phyloP scores from a whole-genome alignment of 2,888 invertebrate species.

The Lepidocyrtinus sp. region DNA sequence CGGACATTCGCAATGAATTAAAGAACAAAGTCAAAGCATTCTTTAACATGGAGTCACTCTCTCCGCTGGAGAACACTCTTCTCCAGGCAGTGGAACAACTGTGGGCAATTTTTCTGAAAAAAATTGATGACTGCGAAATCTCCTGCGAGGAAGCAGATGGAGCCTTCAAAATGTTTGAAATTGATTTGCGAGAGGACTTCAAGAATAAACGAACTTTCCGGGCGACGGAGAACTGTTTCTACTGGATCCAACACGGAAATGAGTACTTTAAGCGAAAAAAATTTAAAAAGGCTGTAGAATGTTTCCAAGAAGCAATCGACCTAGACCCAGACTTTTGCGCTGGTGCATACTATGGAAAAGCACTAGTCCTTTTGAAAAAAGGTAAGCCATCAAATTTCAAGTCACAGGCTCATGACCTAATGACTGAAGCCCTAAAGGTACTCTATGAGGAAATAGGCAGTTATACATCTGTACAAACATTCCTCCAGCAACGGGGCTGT shows the following conservation, averaged over 20 bases:
- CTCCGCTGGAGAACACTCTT: not conserved
- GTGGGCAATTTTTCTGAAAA: conserved; percentile 52
- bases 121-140: conserved; percentile 41
- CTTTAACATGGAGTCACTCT: not conserved
- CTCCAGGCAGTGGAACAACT: conserved; percentile 47
- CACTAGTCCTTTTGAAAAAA: not conserved
- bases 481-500: conserved; percentile 10
- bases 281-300: conserved; percentile 10
- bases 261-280: conserved; percentile 13
- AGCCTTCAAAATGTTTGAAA: conserved; percentile 15
- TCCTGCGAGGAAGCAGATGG: not conserved
- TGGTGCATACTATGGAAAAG: conserved; percentile 20
- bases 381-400: not conserved
- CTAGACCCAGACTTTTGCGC: conserved; percentile 38
- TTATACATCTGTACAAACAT: not conserved
- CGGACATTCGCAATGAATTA: conserved; percentile 3
- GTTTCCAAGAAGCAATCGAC: conserved; percentile 34
- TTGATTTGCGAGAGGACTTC: too few relatives aligned
- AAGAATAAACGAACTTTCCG: not conserved
- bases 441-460: conserved; percentile 34
- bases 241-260: conserved; percentile 41
- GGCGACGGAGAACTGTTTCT: conserved; percentile 20
- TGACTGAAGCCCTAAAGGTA: not conserved
- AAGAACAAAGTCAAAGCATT: too few relatives aligned
- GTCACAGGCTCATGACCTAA: conserved; percentile 40